These are phyloP conservation scores for Megaptera novaeangliae DNA, from an alignment of 2,113 vertebrate genomes.

Conservation along the genomic window DNA sequence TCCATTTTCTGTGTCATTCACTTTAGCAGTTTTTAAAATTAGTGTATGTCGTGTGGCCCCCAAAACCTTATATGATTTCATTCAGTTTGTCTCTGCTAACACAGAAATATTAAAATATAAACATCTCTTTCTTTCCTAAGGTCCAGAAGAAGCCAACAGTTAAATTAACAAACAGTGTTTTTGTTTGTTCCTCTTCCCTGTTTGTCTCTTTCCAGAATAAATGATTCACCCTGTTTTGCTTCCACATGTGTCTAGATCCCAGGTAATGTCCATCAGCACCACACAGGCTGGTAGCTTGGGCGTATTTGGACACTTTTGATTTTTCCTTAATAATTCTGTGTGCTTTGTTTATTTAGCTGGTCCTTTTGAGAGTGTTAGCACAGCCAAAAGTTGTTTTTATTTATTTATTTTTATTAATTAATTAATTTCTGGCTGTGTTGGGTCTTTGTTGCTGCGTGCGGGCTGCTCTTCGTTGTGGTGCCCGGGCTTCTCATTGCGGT, in stretches of 20 bases:
- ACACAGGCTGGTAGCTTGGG: not conserved
- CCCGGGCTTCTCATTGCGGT: no score
- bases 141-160: conserved; percentile 35
- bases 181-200: conserved; percentile 53
- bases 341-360: conserved; percentile 19
- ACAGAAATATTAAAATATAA: not conserved
- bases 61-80: not conserved
- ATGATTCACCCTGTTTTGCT: conserved; percentile 54
- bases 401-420: no score
- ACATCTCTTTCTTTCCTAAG: conserved; percentile 59
- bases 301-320: not conserved
- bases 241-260: conserved; percentile 37
- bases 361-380: not conserved
- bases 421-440: no score
- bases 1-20: not conserved
- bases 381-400: not conserved
- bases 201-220: conserved; percentile 60
- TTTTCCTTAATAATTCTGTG: conserved; percentile 42
- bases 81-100: conserved; percentile 34
- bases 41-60: not conserved
- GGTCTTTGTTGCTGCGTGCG: no score
- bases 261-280: conserved; percentile 37
- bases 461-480: no score
- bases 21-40: not conserved
- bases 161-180: conserved; percentile 53